phyloP scores from a whole-genome alignment of 2,797 vertebrate species.

The Rachycentron canadum region DNA sequence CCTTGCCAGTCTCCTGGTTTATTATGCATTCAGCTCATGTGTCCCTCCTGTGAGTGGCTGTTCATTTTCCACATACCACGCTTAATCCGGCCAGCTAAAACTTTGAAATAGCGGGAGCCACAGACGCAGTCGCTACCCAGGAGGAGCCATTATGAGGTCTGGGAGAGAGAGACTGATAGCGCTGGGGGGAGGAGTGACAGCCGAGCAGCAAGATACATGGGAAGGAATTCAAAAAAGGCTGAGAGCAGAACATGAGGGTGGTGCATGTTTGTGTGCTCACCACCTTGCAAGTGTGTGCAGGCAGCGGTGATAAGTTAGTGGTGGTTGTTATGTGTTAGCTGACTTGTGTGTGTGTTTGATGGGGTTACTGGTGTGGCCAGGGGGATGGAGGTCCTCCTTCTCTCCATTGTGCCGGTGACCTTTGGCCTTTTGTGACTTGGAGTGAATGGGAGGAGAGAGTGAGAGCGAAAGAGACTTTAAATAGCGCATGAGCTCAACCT shows the following conservation, averaged over 20 bases:
- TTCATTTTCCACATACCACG: constrained; percentile 83
- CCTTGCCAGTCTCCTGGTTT: constrained; percentile 69
- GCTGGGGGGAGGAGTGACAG: constrained; percentile 76
- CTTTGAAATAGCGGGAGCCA: constrained; percentile 78
- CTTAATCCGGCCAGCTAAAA: constrained; percentile 82
- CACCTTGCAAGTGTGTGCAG: constrained; percentile 47
- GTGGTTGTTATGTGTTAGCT: constrained; percentile 34
- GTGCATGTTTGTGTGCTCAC: constrained; percentile 55
- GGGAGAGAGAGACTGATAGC: constrained; percentile 74
- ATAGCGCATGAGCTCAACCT: constrained; percentile 82
- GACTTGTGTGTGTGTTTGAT: constrained; percentile 31
- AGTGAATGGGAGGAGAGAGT: constrained; percentile 74
- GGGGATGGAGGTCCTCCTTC: constrained; percentile 52
- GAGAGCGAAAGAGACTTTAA: constrained; percentile 74
- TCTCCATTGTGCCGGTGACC: constrained; percentile 75
- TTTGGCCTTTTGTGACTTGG: constrained; percentile 74
- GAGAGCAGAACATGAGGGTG: constrained; percentile 62
- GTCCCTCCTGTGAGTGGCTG: constrained; percentile 81
- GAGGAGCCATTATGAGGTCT: constrained; percentile 81
- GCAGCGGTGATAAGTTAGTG: constrained; percentile 48
- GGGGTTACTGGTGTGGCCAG: constrained; percentile 46
- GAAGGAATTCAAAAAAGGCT: constrained; percentile 81
- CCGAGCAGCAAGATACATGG: constrained; percentile 77
- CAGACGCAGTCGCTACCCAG: constrained; percentile 74
- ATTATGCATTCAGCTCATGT: constrained; percentile 84